Evolutionary conservation across 2,113 vertebrate genomes (phyloP).

Genomic region (Catharus bicknelli): DNA sequence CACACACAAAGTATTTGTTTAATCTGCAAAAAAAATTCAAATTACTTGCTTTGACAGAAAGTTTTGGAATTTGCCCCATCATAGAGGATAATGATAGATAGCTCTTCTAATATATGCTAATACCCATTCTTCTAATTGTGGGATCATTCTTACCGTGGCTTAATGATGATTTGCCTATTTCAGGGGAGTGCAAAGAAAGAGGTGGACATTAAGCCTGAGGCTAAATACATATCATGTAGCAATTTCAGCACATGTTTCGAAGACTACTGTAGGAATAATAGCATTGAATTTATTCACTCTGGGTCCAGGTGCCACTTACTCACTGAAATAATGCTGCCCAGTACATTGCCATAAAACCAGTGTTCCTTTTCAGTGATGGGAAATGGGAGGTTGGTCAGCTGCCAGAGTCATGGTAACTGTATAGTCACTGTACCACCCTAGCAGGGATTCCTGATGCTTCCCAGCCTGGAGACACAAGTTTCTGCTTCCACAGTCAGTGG

Average conservation of each 20-base stretch:
- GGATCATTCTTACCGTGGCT: not conserved
- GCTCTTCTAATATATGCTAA: not conserved
- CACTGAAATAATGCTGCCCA: not conserved
- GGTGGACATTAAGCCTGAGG: not conserved
- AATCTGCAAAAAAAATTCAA: not conserved
- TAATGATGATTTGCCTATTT: not conserved
- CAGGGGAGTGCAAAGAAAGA: not conserved
- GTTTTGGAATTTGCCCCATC: not conserved
- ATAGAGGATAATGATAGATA: not conserved
- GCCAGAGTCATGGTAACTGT: not conserved
- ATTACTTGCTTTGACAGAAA: not conserved
- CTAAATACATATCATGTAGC: not conserved
- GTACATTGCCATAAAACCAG: not conserved
- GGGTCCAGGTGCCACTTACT: not conserved
- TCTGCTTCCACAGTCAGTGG: not conserved
- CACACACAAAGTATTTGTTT: not conserved
- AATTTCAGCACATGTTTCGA: rapidly evolving
- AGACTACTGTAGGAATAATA: not conserved
- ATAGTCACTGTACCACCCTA: rapidly evolving
- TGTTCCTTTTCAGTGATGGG: not conserved
- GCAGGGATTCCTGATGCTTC: not conserved
- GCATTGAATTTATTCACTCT: not conserved
- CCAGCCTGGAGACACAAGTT: not conserved
- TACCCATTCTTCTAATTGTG: not conserved
- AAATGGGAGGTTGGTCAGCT: not conserved